Base-by-base conservation (phyloP, 2,797 vertebrate species). In the Macropodus opercularis region DNA sequence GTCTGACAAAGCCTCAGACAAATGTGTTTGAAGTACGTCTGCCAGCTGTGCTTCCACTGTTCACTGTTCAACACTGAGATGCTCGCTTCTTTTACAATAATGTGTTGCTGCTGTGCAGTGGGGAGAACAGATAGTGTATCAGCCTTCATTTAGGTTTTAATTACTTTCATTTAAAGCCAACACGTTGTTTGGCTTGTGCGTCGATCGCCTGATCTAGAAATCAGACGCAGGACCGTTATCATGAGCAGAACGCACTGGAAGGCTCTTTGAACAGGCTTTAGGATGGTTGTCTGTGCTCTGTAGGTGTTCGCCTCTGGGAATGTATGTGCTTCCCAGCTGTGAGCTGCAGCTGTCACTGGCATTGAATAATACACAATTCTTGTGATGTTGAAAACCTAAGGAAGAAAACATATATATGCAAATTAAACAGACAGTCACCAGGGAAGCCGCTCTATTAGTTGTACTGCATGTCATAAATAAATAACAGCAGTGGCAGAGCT, bases 321-420 rank as follows among this genome's bases (percentile, higher is more conserved):
- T 77, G 50, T 75, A 70, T 85, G 62, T 71, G 77, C 69, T 65
- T 24, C 70, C 79, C 85, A 86, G 81, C 83, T 87, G 84, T 80
- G 81, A 76, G 66, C 56, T 80, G 63, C 87, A 89, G 80, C 77
- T 83, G 85, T 77, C 76, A 59, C 54, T 76, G 59, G 49, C 58
- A 70, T 77, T 60, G 63, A 47, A 74, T 47, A 65, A 60, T 66
- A 71, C 41, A 72, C 63, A 75, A 35, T 74, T 63, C 49, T 51
- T 44, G 62, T 66, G 75, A 46, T 59, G 68, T 74, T 58, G 63
- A 46, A 77, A 79, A 55, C 80, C 69, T 81, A 46, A 54, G 67
- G 63, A 72, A 58, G 40, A 64, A 84, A 56, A 72, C 35, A 75
- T 58, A 59, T 35, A 55, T 54, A 63, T 6, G 7, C 47, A 64